Evolutionary conservation across 2,888 invertebrate genomes (phyloP).

Genomic region (Eledona agricola): DNA sequence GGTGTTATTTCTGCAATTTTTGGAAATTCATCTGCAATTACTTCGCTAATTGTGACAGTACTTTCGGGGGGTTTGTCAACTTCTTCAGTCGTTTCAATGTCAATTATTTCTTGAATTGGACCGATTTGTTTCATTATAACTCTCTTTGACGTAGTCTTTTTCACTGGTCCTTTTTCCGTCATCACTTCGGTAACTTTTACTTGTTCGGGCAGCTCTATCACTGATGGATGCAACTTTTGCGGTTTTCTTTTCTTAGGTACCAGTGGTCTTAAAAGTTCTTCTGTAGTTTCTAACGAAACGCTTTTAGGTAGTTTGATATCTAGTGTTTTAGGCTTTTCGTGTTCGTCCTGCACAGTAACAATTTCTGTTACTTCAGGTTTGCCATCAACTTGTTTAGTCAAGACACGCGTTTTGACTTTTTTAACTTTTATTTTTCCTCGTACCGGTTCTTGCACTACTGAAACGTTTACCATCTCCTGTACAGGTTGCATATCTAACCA

Average conservation of each 20-base stretch:
- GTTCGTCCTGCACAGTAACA: constrained; percentile 36
- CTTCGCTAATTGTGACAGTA: constrained; percentile 53
- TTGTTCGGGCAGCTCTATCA: constrained; percentile 49
- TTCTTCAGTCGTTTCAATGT: constrained; percentile 61
- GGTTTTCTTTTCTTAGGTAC: constrained; percentile 56
- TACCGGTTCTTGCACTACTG: constrained; percentile 51
- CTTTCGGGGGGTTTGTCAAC: constrained; percentile 60
- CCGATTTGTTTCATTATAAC: constrained; percentile 60
- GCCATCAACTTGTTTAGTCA: constrained; percentile 60
- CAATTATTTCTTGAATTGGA: constrained; percentile 61
- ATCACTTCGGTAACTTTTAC: constrained; percentile 54
- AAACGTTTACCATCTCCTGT: constrained; percentile 53
- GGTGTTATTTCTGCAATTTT: constrained; percentile 32
- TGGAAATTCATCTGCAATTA: constrained; percentile 35
- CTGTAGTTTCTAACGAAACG: constrained; percentile 10
- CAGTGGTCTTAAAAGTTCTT: constrained; percentile 27
- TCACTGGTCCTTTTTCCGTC: constrained; percentile 54
- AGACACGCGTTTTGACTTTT: constrained; percentile 61
- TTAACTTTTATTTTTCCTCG: constrained; percentile 49
- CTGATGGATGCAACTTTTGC: constrained; percentile 46
- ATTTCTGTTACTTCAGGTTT: constrained; percentile 55
- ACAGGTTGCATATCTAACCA: constrained; percentile 46
- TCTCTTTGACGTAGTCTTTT: constrained; percentile 52
- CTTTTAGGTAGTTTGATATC: constrained; percentile 37
- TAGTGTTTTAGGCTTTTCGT: constrained; percentile 41